phyloP scores from a whole-genome alignment of 2,888 invertebrate genomes.

The Ceratothoa steindachneri region DNA sequence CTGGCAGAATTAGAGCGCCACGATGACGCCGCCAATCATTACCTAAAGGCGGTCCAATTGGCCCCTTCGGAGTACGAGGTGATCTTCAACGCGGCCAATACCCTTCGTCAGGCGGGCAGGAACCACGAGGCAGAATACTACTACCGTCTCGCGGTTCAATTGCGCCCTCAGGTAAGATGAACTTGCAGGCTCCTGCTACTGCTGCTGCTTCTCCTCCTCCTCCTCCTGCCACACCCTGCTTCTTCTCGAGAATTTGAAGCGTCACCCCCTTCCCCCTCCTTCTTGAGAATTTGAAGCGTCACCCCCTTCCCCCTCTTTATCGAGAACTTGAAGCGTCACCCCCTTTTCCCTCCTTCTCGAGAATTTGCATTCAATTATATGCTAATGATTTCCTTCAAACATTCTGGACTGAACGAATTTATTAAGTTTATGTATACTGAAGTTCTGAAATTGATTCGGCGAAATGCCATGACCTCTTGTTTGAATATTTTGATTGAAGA shows the following conservation, averaged over 20 bases:
- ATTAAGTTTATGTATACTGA: too few species aligned
- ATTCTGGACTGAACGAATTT: too few species aligned
- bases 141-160: constrained; percentile 73
- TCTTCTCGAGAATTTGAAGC: too few species aligned
- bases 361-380: too few species aligned
- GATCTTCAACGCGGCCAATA: constrained; percentile 81
- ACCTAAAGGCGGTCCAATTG: constrained; percentile 72
- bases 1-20: constrained; percentile 72
- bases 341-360: too few species aligned
- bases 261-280: not conserved
- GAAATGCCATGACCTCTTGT: too few species aligned
- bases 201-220: not conserved
- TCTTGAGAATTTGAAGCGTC: too few species aligned
- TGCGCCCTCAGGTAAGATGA: constrained; percentile 61
- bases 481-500: too few species aligned
- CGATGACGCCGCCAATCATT: constrained; percentile 75
- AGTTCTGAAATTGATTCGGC: too few species aligned
- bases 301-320: too few species aligned
- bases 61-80: constrained; percentile 75
- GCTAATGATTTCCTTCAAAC: too few species aligned
- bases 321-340: too few species aligned
- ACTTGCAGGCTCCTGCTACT: not conserved
- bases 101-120: constrained; percentile 73
- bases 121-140: constrained; percentile 78
- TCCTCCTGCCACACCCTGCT: not conserved